phyloP scores from a whole-genome alignment of 2,888 invertebrate species.

The Drosophila greeni region DNA sequence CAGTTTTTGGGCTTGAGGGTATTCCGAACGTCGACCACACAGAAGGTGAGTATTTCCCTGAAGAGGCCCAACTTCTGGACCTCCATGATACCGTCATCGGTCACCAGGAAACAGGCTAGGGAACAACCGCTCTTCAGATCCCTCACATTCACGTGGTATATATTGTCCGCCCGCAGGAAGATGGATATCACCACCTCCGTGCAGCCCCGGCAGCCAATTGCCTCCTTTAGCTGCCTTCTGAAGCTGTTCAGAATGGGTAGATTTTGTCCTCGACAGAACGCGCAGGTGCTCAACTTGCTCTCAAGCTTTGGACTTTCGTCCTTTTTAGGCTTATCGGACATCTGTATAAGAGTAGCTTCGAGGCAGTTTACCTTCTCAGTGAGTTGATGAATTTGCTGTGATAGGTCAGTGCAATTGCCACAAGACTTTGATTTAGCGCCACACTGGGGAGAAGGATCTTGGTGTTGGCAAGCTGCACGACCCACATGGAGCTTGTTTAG shows the following conservation, averaged over 20 bases:
- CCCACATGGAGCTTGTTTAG: not conserved
- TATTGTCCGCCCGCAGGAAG: conserved; percentile 57
- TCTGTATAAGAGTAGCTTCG: not conserved
- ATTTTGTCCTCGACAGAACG: conserved; percentile 45
- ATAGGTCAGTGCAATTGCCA: conserved; percentile 6
- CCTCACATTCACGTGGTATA: conserved; percentile 68
- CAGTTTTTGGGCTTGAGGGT: conserved; percentile 16
- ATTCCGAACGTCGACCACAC: conserved; percentile 52
- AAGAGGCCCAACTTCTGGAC: conserved; percentile 49
- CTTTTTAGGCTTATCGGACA: not conserved
- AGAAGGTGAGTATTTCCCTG: conserved; percentile 55
- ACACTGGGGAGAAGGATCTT: not conserved
- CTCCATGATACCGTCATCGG: conserved; percentile 52
- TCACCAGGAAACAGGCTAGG: conserved; percentile 63
- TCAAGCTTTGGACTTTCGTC: not conserved
- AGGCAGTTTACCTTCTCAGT: conserved; percentile 20
- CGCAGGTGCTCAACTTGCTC: conserved; percentile 47
- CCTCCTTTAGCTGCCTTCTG: conserved; percentile 26
- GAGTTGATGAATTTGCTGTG: conserved; percentile 18
- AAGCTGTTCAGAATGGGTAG: conserved; percentile 38
- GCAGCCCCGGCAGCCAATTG: conserved; percentile 32
- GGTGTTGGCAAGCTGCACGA: not conserved
- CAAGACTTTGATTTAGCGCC: not conserved
- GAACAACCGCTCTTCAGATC: conserved; percentile 37
- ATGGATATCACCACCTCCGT: conserved; percentile 55